Base-by-base conservation (phyloP, 2,113 vertebrate genomes). In the Falco punctatus region DNA sequence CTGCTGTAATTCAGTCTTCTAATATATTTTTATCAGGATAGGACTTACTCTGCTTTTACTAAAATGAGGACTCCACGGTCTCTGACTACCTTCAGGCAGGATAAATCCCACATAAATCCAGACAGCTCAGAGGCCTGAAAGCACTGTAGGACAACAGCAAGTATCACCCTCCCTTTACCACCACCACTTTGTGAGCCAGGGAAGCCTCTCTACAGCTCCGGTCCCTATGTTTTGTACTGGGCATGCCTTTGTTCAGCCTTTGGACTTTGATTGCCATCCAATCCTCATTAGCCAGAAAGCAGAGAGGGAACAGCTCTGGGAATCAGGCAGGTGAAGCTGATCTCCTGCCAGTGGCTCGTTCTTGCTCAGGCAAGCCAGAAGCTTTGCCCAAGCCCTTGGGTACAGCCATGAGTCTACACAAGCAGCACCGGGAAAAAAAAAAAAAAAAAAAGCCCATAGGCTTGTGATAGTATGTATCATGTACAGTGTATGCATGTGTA, bases 311-410 rank as follows among this genome's bases (percentile, higher is more conserved):
- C 18, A 52, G 17, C 38, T 61, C 38, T 54, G 66, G 30, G 12
- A 83, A 59, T n/a, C 32, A 28, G 12, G 4, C 0, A 0, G 14
- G 21, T 33, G 18, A 84, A 89, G 26, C 2, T 2, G 0, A 12
- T 46, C 13, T 51, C 54, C 30, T 86, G 40, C 23, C 35, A 46
- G 14, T 13, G 46, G 27, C 32, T 66, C 0, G 0, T 22, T 30
- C n/a, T 24, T n/a, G 27, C n/a, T 77, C 52, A 40, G 38, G 40
- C 1, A 3, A 54, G n/a, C 8, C 64, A 35, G n/a, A 33, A 66
- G 12, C 8, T 58, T 46, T 40, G 64, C 54, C 16, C 58, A 67
- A 30, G 10, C 2, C 6, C 13, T 11, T 1, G 0, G 7, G 4
- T n/a, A 48, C n/a, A 61, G 33, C 27, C 0, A 0, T 69, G 22